Base-by-base conservation (phyloP, 1,140 invertebrate species). In the Ptiloglossa arizonensis region DNA sequence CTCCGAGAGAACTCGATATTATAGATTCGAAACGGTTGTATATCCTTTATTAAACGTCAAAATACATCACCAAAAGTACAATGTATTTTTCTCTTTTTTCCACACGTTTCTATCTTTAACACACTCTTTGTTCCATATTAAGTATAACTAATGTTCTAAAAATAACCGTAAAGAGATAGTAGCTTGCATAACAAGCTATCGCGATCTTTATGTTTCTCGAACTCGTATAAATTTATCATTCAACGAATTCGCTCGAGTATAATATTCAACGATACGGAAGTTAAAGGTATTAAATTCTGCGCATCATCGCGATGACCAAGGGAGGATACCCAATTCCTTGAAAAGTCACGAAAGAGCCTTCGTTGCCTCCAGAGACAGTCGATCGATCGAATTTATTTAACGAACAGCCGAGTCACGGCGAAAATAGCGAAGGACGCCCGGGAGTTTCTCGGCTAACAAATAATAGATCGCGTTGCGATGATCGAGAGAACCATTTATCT, bases 401-500 rank as follows among this genome's bases (percentile, higher is more conserved):
- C 59, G n/a, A 78, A 48, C 48, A 62, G 57, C 35, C 41, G 66
- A 70, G 44, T 70, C 60, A 38, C 27, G 24, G 41, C 2, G 13
- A 80, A 70, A 77, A 77, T 82, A 62, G 56, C 64, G 66, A 52
- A 29, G 44, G 15, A 44, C 32, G 57, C 9, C 24, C 27, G 50
- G 44, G 48, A 71, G 19, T 73, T 79, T 70, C 57, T 32, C 32
- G n/a, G 29, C 24, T 41, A 72, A 70, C 75, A 67, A 78, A 83
- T 83, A 79, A 83, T 83, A 74, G 67, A 68, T 79, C 52, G 57
- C 29, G 67, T 59, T 46, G 46, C 64, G 68, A 69, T 79, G 81
- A 83, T 83, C 79, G 81, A 83, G 69, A 54, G 62, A 69, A 74
- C 63, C 68, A 74, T 83, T 83, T 79, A 78, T 82, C 80, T 82